Percentiles rank a stretch among this genome's conserved stretches.
These are phyloP conservation scores for Dermochelys coriacea DNA, from an alignment of 2,797 vertebrate species.

Conservation along the genomic window DNA sequence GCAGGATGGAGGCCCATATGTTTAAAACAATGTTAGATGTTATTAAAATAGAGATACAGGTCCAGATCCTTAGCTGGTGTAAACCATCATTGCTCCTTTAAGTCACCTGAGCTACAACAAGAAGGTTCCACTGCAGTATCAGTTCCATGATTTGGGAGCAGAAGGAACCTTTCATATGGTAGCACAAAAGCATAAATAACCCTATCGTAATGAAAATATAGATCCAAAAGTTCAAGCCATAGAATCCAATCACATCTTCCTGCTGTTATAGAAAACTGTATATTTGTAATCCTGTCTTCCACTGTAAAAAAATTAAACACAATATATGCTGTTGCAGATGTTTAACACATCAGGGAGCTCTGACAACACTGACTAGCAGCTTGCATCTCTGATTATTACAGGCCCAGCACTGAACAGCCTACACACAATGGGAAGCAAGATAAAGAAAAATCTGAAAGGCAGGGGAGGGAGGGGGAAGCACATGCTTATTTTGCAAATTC, in stretches of 20 bases:
- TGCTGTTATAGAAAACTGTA: background rate
- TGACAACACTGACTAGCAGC: background rate
- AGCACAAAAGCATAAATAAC: background rate
- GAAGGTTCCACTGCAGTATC: background rate
- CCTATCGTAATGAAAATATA: background rate
- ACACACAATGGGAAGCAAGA: constrained; percentile 24
- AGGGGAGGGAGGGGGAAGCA: background rate
- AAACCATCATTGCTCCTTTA: background rate
- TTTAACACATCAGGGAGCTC: background rate
- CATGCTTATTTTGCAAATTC: constrained; percentile 36
- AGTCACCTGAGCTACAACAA: background rate
- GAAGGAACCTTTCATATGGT: background rate
- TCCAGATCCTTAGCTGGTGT: background rate
- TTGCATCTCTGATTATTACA: background rate
- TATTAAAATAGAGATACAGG: background rate
- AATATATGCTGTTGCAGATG: background rate
- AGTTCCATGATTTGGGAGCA: background rate
- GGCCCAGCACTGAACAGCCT: background rate
- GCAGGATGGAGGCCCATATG: background rate
- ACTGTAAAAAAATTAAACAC: background rate
- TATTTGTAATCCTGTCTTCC: background rate
- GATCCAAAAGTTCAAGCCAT: constrained; percentile 5
- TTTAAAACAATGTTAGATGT: background rate
- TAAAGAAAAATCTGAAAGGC: constrained; percentile 20
- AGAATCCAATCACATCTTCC: background rate